Conservation (phyloP, 2,113 vertebrate genomes). For the Sebastes schlegelii region DNA sequence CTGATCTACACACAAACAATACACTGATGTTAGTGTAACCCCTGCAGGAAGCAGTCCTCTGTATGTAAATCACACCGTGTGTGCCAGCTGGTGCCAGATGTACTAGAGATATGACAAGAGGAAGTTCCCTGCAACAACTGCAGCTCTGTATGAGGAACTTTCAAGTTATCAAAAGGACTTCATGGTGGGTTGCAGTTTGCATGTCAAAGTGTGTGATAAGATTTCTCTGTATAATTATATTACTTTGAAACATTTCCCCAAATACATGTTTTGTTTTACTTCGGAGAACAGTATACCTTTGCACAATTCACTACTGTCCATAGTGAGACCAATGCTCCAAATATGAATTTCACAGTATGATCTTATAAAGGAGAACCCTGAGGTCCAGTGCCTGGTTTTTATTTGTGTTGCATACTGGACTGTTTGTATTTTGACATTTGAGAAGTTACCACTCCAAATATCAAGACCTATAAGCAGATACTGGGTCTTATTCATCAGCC, state of each 20-base stretch:
- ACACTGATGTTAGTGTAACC: not conserved
- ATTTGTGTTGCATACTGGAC: not conserved
- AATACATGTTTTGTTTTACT: not conserved
- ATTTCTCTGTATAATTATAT: not conserved
- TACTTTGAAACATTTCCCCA: not conserved
- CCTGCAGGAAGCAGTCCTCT: not conserved
- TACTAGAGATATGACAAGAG: constrained; percentile 4
- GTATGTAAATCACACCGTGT: not conserved
- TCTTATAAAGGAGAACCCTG: not conserved
- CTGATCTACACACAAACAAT: not conserved
- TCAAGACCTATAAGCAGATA: not conserved
- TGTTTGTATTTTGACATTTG: not conserved
- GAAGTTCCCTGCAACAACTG: constrained; percentile 25
- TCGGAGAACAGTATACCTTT: not conserved
- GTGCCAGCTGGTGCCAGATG: not conserved
- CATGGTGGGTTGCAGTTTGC: not conserved
- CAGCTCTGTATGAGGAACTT: not conserved
- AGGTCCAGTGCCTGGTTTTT: not conserved
- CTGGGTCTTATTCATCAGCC: not conserved
- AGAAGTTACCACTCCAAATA: not conserved
- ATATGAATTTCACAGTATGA: not conserved
- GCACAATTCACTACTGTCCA: not conserved
- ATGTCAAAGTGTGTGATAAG: not conserved
- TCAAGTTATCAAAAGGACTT: not conserved
- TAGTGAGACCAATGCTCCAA: not conserved